Percentiles rank a stretch among this genome's conserved stretches.
phyloP scores from a whole-genome alignment of 2,888 invertebrate species.

The Oscheius sp. region DNA sequence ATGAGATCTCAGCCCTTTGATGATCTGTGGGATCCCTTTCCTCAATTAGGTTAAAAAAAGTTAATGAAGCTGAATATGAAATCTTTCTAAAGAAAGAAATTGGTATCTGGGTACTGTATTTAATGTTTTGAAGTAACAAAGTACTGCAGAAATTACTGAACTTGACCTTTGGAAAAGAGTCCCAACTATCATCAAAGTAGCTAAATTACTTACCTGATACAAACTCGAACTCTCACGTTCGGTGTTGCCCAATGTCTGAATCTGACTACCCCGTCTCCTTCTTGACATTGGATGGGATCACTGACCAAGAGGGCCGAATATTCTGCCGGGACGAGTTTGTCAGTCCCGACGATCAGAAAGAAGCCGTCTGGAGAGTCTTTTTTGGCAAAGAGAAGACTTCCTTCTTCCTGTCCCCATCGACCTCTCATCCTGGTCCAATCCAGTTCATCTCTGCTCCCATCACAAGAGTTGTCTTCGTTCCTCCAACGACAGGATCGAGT shows the following conservation, averaged over 20 bases:
- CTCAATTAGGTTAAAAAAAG: too few species aligned
- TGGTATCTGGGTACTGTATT: not conserved
- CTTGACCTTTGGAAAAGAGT: too few species aligned
- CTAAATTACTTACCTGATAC: constrained; percentile 48
- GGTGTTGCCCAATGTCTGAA: constrained; percentile 68
- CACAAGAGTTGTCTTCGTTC: constrained; percentile 61
- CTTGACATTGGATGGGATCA: constrained; percentile 67
- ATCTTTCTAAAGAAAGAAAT: too few species aligned
- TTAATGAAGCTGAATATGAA: too few species aligned
- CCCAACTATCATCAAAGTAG: too few species aligned
- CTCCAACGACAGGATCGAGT: constrained; percentile 64
- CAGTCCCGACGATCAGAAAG: constrained; percentile 61
- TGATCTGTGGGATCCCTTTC: too few species aligned
- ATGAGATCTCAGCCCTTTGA: too few species aligned
- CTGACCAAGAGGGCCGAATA: constrained; percentile 37
- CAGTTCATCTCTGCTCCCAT: constrained; percentile 57
- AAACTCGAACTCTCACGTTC: constrained; percentile 61
- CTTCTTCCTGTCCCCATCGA: constrained; percentile 62
- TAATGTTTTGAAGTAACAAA: not conserved
- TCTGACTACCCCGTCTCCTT: constrained; percentile 60
- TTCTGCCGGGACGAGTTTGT: constrained; percentile 31
- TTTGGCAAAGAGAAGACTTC: constrained; percentile 59
- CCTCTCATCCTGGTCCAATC: constrained; percentile 64
- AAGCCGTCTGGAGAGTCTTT: constrained; percentile 59
- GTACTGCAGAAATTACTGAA: too few species aligned